Evolutionary conservation across 2,113 vertebrate species (phyloP).

Genomic region (Hirundichthys speculiger): DNA sequence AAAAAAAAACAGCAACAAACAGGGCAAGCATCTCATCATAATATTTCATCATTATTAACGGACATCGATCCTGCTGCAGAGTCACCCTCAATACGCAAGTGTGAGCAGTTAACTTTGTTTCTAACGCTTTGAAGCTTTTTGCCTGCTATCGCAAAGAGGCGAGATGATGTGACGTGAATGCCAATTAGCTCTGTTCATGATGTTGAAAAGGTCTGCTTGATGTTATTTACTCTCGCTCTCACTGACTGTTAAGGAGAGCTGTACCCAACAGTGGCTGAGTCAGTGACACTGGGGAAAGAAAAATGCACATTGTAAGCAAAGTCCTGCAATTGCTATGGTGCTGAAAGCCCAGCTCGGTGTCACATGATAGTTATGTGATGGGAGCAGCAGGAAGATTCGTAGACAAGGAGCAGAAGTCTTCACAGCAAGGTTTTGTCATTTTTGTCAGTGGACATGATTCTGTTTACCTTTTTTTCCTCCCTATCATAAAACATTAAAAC

Average conservation of each 20-base stretch:
- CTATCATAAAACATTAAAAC: too few species aligned
- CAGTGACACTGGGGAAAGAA: conserved; percentile 60
- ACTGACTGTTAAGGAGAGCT: conserved; percentile 45
- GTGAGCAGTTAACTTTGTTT: conserved; percentile 47
- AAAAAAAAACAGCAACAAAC: too few species aligned
- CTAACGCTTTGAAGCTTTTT: conserved; percentile 56
- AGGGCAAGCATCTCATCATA: too few species aligned
- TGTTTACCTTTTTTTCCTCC: not conserved
- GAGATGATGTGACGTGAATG: conserved; percentile 66
- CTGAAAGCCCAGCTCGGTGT: conserved; percentile 77
- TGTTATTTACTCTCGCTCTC: conserved; percentile 63
- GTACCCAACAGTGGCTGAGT: conserved; percentile 56
- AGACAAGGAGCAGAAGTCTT: conserved; percentile 8
- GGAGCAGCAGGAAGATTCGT: conserved; percentile 28
- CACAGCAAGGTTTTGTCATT: not conserved
- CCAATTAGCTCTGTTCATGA: conserved; percentile 70
- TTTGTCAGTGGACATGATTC: not conserved
- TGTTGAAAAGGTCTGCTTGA: conserved; percentile 58
- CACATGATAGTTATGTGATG: conserved; percentile 78
- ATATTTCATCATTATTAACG: too few species aligned
- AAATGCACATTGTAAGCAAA: conserved; percentile 78
- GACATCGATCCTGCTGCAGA: too few species aligned
- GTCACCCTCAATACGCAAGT: conserved; percentile 54
- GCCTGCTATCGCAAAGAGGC: conserved; percentile 57
- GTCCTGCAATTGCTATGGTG: conserved; percentile 73